Evolutionary conservation across 1,140 invertebrate genomes (phyloP), one percentile per base, ranked within the genome.

Genomic region (Leptonema lineaticorne): DNA sequence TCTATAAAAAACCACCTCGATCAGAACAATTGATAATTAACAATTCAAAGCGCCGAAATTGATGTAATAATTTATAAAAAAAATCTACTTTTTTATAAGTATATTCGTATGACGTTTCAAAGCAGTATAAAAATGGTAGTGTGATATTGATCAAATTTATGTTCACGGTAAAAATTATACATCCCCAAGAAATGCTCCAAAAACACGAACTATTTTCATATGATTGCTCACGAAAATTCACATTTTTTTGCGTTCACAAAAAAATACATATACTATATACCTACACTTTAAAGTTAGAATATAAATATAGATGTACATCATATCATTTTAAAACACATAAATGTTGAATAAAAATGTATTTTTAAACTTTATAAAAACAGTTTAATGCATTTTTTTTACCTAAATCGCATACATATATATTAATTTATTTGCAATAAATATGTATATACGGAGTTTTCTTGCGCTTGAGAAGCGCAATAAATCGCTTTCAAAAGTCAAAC

Each of bases 401-500:
- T n/a, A n/a, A n/a, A n/a, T n/a, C n/a, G n/a, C n/a, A n/a, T n/a
- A n/a, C n/a, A n/a, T n/a, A n/a, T n/a, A n/a, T 45, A 3, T 9
- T 26, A 18, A 18, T 22, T 53, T 53, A 24, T 22, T 11, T 26
- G 8, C 27, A 26, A 11, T 4, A 53, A 26, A 53, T 24, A 24
- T 2, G 9, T n/a, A 24, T 53, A 41, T 14, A 24, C 4, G 8
- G 50, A 26, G 50, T 53, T 50, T 18, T 20, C 22, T 20, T 53
- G 50, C 20, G 7, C 27, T 22, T 9, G 20, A 14, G 20, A 26
- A 5, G 50, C 27, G 14, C 5, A 53, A 53, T 53, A 53, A 53
- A 53, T 53, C 22, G 50, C 50, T 53, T 53, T 53, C 50, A 53
- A 53, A 53, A 53, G 50, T 53, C 50, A 53, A 53, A 53, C 50